Evolutionary conservation across 2,797 vertebrate genomes (phyloP), one percentile per base, ranked within the genome.

Genomic region (Masticophis lateralis): DNA sequence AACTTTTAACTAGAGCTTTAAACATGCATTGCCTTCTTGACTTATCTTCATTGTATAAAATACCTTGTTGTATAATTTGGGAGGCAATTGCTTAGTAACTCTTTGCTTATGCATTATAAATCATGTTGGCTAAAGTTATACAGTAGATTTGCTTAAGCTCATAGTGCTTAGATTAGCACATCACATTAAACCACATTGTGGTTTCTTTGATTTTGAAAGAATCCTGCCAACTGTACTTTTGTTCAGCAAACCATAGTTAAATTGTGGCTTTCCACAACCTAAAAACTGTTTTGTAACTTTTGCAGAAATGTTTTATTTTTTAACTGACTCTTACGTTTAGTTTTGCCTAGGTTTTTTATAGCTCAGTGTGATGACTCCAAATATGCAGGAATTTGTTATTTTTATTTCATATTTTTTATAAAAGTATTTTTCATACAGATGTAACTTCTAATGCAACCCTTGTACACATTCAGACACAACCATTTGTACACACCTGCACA

Each of bases 361-460:
- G 87, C 89, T 87, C 47, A 88, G 86, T 18, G 47, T 95, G 92
- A 14, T 94, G 87, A 95, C 51, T 94, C 90, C 89, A 90, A 94
- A 25, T 51, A 92, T 8, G 0, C 92, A 90, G 74, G 32, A 90
- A 47, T 28, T 92, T 95, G 1, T 43, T 93, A 92, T 10, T 28
- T 94, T 94, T 83, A 55, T 94, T 25, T 91, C 90, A 86, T 57
- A 90, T 51, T 93, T 95, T 1, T 88, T 90, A 91, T 66, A 87
- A 95, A 93, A 92, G 16, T 59, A 66, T 51, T 61, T 13, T 53
- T 28, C 9, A 18, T 18, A n/a, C 20, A 18, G 89, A 12, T 90
- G 61, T 90, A 53, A 66, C 7, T 37, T 90, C 37, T 66, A 63
- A 90, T 66, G 66, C 60, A 53, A 32, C 47, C 10, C 28, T 47